Evolutionary conservation across 2,113 vertebrate species (phyloP).

Genomic region (Phrynosoma blainvillii): DNA sequence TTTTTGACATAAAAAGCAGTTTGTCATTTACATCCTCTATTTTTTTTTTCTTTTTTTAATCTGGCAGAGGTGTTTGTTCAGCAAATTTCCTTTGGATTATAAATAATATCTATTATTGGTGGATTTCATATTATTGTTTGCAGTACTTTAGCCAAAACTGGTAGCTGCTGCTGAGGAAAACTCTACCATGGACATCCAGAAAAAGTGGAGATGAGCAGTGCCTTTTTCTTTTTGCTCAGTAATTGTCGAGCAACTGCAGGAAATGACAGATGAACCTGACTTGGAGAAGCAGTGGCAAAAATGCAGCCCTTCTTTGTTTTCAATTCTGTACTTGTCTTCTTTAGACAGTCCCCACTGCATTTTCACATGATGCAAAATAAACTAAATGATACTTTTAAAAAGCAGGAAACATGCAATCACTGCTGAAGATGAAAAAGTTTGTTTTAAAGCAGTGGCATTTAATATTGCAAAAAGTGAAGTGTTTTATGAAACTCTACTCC

Average conservation of each 20-base stretch:
- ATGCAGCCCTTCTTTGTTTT: conserved; percentile 45
- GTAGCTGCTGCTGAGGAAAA: conserved; percentile 34
- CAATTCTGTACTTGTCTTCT: conserved; percentile 39
- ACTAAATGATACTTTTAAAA: conserved; percentile 36
- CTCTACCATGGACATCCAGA: conserved; percentile 52
- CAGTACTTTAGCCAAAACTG: conserved; percentile 60
- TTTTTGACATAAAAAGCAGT: conserved; percentile 63
- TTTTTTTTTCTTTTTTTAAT: conserved; percentile 58
- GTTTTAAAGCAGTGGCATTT: conserved; percentile 62
- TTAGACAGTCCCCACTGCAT: conserved; percentile 37
- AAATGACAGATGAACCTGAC: conserved; percentile 69
- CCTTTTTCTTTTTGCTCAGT: conserved; percentile 41
- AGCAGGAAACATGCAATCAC: background rate
- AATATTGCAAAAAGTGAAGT: conserved; percentile 59
- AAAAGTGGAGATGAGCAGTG: conserved; percentile 41
- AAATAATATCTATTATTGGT: conserved; percentile 73
- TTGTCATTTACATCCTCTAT: conserved; percentile 68
- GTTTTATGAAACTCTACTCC: conserved; percentile 73
- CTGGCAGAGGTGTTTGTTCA: conserved; percentile 68
- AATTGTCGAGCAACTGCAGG: conserved; percentile 8
- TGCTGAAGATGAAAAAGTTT: conserved; percentile 57
- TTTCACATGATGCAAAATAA: conserved; percentile 58
- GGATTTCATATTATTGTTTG: conserved; percentile 72
- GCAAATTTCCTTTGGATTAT: conserved; percentile 67
- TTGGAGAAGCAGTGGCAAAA: conserved; percentile 69